phyloP scores from a whole-genome alignment of 2,888 invertebrate species.

The Sarcophaga rosellei region DNA sequence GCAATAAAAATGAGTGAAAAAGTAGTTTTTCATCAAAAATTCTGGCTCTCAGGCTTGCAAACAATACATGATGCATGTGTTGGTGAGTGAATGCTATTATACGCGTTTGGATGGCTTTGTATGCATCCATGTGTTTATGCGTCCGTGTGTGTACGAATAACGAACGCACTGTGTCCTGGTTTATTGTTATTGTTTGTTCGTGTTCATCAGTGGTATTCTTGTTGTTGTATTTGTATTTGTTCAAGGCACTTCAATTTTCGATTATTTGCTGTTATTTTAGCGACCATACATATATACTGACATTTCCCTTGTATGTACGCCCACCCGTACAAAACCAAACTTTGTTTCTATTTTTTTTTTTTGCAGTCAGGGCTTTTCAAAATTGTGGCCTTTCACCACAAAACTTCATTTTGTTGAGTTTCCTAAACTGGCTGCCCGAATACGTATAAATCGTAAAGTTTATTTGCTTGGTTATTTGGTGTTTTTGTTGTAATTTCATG shows the following conservation, averaged over 20 bases:
- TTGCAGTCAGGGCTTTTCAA: neutral
- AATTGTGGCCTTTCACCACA: slow-evolving; percentile 42
- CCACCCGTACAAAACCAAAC: neutral
- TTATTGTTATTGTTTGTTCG: neutral
- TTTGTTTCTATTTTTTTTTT: neutral
- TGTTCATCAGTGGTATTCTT: neutral
- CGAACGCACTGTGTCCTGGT: neutral
- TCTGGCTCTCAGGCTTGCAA: too few relatives aligned
- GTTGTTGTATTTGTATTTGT: neutral
- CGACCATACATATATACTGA: neutral
- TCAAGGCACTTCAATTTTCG: slow-evolving; percentile 22
- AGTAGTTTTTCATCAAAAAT: too few relatives aligned
- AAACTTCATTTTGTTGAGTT: slow-evolving; percentile 48
- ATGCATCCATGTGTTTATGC: neutral
- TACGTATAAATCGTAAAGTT: slow-evolving; percentile 14
- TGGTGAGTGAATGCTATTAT: neutral
- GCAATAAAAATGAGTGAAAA: too few relatives aligned
- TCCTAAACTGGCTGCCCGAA: slow-evolving; percentile 22
- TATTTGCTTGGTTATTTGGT: neutral
- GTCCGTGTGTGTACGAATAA: neutral
- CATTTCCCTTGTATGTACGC: neutral
- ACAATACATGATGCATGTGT: neutral
- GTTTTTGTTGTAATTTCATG: neutral
- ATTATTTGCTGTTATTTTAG: slow-evolving; percentile 27
- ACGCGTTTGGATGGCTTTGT: too few relatives aligned